A percentile compares a stretch with the other conserved stretches of the same genome.
Evolutionary conservation across 2,113 vertebrate species (phyloP).

Genomic region (Callorhinus ursinus): DNA sequence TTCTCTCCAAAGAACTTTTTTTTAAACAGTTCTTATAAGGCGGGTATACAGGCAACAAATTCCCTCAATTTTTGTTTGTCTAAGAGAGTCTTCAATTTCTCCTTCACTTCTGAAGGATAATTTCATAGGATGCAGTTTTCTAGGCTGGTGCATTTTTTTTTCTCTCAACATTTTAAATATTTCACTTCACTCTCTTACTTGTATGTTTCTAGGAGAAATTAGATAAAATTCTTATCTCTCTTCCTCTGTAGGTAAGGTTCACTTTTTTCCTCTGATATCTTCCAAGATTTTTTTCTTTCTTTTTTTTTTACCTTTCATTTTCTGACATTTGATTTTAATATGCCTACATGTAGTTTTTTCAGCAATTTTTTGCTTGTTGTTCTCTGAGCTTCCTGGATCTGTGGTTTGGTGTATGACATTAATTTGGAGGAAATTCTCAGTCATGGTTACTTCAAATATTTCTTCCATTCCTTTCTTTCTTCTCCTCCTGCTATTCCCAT

Average conservation of each 20-base stretch:
- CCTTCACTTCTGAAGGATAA: neutral
- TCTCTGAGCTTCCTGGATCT: neutral
- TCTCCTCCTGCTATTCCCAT: neutral
- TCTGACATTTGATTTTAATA: neutral
- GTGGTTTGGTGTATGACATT: neutral
- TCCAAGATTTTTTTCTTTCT: neutral
- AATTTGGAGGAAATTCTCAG: neutral
- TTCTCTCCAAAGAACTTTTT: neutral
- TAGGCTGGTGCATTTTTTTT: neutral
- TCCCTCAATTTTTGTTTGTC: neutral
- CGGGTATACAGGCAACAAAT: neutral
- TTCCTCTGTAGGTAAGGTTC: neutral
- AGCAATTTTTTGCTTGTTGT: neutral
- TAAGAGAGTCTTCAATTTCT: neutral
- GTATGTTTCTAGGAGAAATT: neutral
- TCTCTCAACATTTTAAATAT: neutral
- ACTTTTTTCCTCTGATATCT: neutral
- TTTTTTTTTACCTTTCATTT: neutral
- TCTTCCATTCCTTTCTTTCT: neutral
- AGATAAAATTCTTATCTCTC: neutral
- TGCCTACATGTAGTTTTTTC: neutral
- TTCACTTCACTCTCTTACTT: neutral
- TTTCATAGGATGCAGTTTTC: neutral
- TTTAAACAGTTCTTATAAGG: neutral
- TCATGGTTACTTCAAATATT: neutral